Evolutionary conservation across 1,140 invertebrate species (phyloP), one percentile per base, ranked within the genome.

Genomic region (Cydia splendana): DNA sequence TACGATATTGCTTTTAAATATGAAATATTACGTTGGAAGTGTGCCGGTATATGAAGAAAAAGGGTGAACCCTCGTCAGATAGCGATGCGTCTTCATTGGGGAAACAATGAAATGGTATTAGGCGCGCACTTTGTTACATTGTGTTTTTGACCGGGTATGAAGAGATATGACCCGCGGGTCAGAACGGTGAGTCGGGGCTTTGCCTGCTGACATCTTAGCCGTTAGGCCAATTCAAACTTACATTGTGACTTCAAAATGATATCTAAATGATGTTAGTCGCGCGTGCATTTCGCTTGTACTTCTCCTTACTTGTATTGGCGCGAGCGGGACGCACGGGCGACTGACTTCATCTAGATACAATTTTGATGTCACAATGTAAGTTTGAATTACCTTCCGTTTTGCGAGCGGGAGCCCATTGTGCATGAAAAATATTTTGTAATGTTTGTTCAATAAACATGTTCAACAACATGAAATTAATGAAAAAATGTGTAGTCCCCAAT

Each of bases 1-100:
- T 88, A 88, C 86, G 86, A 90, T 90, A 90, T 88, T 86, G 85
- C 87, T 87, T 88, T 90, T 90, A 90, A 88, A 88, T 88, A 87
- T 90, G 87, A 90, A 87, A 90, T 89, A 90, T 90, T 85, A 84
- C 84, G 81, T 80, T 78, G 76, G 84, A 87, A 86, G 81, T 85
- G 85, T 86, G 83, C 81, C 78, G 81, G 80, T 85, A 82, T 90
- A 90, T 89, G 88, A 89, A 90, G 86, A 90, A 86, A 88, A 85
- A 85, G 86, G 87, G 87, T 86, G 82, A 79, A 87, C 87, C 86
- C 84, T 76, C 84, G 88, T 90, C 87, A 90, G 77, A 80, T 77
- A 77, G 75, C 84, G 74, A 86, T 87, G 84, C 81, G 82, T 86
- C 85, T 88, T 84, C 84, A 86, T 88, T 83, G 80, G 77, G 73